A percentile compares a stretch with the other conserved stretches of the same genome.
phyloP scores from a whole-genome alignment of 2,113 vertebrate genomes.

The Terrapene triunguis region DNA sequence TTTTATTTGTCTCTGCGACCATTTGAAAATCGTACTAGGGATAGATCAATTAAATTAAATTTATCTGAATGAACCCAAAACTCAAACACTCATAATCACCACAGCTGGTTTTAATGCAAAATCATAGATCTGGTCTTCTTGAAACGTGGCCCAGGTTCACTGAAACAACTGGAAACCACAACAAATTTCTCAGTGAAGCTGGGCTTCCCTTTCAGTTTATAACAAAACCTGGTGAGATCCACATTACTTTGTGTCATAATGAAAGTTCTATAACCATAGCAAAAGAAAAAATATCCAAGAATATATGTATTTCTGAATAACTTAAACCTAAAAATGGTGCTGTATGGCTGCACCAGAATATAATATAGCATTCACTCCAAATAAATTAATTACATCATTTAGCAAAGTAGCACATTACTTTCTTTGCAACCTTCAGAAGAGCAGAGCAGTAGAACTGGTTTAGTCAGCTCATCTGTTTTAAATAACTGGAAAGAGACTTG shows the following conservation, averaged over 20 bases:
- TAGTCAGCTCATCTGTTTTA: background rate
- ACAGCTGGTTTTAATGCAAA: background rate
- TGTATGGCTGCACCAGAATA: background rate
- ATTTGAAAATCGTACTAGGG: background rate
- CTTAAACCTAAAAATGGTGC: background rate
- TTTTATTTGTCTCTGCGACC: background rate
- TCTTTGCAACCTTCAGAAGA: background rate
- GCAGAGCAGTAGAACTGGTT: background rate
- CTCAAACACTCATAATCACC: background rate
- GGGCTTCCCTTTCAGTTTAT: background rate
- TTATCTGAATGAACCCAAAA: background rate
- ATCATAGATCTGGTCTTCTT: background rate
- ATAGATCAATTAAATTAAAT: background rate
- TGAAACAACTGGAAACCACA: background rate
- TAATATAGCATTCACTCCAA: background rate
- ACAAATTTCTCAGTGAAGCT: background rate
- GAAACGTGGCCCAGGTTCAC: background rate
- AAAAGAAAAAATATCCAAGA: background rate
- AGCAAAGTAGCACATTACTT: background rate
- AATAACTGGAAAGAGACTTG: background rate
- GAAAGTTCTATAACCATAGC: background rate
- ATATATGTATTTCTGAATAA: background rate
- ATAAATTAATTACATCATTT: background rate
- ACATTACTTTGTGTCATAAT: background rate
- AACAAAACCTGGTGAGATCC: background rate